Base-by-base conservation (phyloP, 2,797 vertebrate species). In the Hyperoplus lanceolatus region DNA sequence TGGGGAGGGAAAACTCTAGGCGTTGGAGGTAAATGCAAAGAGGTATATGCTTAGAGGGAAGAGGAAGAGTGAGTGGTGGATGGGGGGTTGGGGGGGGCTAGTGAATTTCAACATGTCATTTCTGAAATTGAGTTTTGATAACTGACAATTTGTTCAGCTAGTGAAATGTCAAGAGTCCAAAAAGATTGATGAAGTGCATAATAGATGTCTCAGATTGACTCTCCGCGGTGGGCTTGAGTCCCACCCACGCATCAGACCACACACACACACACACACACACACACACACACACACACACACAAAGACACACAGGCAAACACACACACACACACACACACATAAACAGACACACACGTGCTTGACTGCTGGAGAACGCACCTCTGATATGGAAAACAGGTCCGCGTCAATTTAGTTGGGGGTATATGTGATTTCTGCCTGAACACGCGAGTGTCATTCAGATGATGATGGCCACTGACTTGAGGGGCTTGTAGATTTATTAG, bases 71-170 rank as follows among this genome's bases (percentile, higher is more conserved):
- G 73, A 81, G 87, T 54, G 81, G 62, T 79, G 58, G 59, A 73
- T 68, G 79, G 89, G 75, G 79, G 54, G 72, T 70, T 16, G 60
- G 13, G 38, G 56, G 83, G 88, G 83, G 2, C 3, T 29, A 72
- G 87, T 87, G 87, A 93, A 92, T 94, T 94, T 92, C 85, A 84
- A 94, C 91, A 93, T 94, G 93, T 95, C 94, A 94, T 95, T 96
- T 93, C 90, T 93, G 92, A 96, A 95, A 96, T 95, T 94, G 93
- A 94, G 92, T 95, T 95, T 95, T 95, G 94, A 96, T 96, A 95
- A 95, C 94, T 95, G 93, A 95, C 93, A 95, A 94, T 95, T 95
- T 95, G 93, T 95, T 95, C 93, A 90, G 93, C 90, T 90, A 93
- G 93, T 93, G 92, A 95, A 95, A 95, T 94, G 90, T 93, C 94